These are phyloP conservation scores for Eurystomus glaucurus DNA, from an alignment of 2,797 vertebrate genomes.

Conservation along the genomic window DNA sequence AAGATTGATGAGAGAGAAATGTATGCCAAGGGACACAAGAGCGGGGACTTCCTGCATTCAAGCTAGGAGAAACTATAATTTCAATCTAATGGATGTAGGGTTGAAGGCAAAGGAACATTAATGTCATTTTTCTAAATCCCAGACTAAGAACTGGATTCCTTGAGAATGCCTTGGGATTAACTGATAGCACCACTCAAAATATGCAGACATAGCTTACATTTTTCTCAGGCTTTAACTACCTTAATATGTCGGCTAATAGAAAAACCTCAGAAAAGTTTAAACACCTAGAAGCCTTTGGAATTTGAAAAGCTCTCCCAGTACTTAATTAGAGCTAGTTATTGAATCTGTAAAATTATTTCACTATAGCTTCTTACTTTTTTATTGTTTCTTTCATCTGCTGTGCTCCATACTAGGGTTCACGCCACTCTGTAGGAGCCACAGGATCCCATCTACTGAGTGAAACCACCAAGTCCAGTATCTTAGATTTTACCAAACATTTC, in stretches of 20 bases:
- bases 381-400: not conserved
- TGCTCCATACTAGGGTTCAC: not conserved
- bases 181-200: conserved; percentile 56
- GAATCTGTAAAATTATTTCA: not conserved
- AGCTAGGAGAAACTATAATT: not conserved
- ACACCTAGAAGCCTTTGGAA: conserved; percentile 38
- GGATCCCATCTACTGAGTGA: not conserved
- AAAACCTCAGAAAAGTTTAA: conserved; percentile 58
- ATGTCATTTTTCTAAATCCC: conserved; percentile 58
- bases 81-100: not conserved
- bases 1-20: not conserved
- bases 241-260: conserved; percentile 63
- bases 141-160: conserved; percentile 47
- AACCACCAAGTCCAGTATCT: not conserved
- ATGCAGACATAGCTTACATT: conserved; percentile 68
- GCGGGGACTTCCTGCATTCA: not conserved
- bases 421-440: not conserved
- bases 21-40: not conserved
- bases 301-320: conserved; percentile 37
- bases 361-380: not conserved
- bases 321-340: conserved; percentile 37
- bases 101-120: conserved; percentile 35
- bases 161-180: conserved; percentile 66
- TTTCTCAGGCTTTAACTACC: conserved; percentile 71
- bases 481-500: not conserved